These are phyloP conservation scores for Siniperca scherzeri DNA, from an alignment of 2,797 vertebrate species.

Conservation along the genomic window DNA sequence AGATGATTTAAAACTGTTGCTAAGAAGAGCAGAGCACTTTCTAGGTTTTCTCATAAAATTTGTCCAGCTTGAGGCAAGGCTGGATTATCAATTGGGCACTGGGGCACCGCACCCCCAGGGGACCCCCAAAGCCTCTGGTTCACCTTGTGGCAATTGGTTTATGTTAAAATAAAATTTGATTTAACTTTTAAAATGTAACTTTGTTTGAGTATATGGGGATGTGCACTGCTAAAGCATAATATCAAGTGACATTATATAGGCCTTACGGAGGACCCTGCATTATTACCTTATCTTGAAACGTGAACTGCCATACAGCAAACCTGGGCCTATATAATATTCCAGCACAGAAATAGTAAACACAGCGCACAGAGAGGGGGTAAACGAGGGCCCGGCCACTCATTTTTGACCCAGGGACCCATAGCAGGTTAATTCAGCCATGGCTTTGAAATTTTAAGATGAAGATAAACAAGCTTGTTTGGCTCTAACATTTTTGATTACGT, in stretches of 20 bases:
- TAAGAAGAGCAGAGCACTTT: constrained; percentile 13
- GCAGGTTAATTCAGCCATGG: neutral
- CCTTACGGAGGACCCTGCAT: neutral
- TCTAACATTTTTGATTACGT: constrained; percentile 53
- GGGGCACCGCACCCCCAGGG: no score
- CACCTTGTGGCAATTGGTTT: neutral
- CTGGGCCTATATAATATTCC: neutral
- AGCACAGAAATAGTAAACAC: neutral
- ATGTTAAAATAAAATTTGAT: neutral
- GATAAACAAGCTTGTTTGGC: neutral
- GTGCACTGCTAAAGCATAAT: neutral
- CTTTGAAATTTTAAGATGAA: neutral
- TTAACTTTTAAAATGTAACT: neutral
- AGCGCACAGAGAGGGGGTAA: neutral
- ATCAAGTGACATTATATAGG: neutral
- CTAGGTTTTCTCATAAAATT: constrained; percentile 43
- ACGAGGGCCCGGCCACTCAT: neutral
- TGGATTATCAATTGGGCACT: neutral
- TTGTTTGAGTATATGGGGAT: neutral
- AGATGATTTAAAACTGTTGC: neutral
- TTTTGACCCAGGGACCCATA: neutral
- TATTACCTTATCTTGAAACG: neutral
- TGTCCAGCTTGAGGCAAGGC: neutral
- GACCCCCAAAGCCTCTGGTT: neutral
- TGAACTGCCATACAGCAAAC: neutral